phyloP scores from a whole-genome alignment of 2,888 invertebrate species.

The Agapostemon virescens region DNA sequence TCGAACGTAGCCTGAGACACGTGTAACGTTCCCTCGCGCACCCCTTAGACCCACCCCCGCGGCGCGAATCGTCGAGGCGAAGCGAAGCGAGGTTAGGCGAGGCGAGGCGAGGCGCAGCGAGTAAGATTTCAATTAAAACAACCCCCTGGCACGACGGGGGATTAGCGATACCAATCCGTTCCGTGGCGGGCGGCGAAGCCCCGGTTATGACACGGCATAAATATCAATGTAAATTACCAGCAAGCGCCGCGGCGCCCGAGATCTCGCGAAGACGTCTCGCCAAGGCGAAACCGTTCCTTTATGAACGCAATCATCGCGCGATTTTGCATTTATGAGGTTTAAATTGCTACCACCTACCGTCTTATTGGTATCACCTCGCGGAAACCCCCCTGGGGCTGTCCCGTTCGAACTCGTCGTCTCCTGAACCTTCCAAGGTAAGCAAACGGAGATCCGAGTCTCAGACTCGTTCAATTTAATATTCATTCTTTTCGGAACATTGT shows the following conservation, averaged over 20 bases:
- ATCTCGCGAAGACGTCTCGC: conserved; percentile 56
- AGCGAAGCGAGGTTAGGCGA: conserved; percentile 58
- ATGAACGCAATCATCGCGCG: conserved; percentile 72
- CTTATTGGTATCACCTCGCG: conserved; percentile 57
- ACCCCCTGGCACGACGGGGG: conserved; percentile 76
- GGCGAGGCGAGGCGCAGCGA: conserved; percentile 59
- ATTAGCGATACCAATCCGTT: conserved; percentile 80
- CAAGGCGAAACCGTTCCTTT: conserved; percentile 60
- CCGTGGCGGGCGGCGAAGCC: conserved; percentile 62
- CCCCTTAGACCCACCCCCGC: conserved; percentile 36
- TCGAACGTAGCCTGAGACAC: conserved; percentile 44
- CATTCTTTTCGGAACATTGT: background rate
- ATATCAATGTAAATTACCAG: conserved; percentile 80
- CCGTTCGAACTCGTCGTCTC: background rate
- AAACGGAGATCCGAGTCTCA: background rate
- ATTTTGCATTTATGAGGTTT: conserved; percentile 76
- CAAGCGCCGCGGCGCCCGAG: conserved; percentile 48
- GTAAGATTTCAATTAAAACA: conserved; percentile 80
- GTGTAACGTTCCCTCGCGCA: conserved; percentile 64
- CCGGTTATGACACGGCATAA: conserved; percentile 80
- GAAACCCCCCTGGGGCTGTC: conserved; percentile 1
- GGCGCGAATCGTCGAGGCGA: conserved; percentile 41
- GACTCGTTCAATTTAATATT: background rate
- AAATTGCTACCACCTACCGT: conserved; percentile 68
- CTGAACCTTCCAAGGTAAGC: background rate